Evolutionary conservation across 2,888 invertebrate genomes (phyloP), one percentile per base, ranked within the genome.

Genomic region (Microplitis manilae): DNA sequence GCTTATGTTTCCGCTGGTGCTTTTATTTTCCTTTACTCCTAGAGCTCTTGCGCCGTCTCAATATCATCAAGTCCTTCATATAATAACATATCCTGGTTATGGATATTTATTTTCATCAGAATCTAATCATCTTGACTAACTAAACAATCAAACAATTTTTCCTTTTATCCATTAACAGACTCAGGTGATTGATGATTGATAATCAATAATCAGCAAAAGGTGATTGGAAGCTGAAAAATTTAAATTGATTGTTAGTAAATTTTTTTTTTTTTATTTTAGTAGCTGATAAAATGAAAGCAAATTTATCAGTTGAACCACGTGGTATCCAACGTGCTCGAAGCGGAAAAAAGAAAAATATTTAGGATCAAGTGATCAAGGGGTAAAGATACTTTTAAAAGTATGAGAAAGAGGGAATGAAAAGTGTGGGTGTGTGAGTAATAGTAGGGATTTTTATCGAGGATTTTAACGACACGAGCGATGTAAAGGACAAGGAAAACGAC

Each of bases 21-120:
- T 67, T 64, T 73, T 71, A 61, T 71, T 65, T 73, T 73, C 64
- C 40, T 65, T 30, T 30, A 7, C n/a, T 41, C 30, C 38, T 38
- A 20, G 30, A 65, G 15, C 67, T 41, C 50, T 67, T 67, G 65
- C 67, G 65, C 67, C 73, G 50, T 65, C 59, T 73, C 65, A 65
- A 65, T 73, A 65, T 73, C 17, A 65, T 41, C 20, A 15, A 50
- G 13, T 50, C 50, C 50, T 50, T 50, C 13, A 13, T 50, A 50
- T 50, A 50, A 50, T 13, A 50, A 5, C 50, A 50, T 50, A 50
- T 50, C 50, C 50, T 50, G 50, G 50, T 50, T 13, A 50, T 13
- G 2, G 8, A 13, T 50, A 50, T 13, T 13, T 50, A 50, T 13
- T 13, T 50, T 50, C 50, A 50, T 13, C 13, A 13, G 4, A 50